Evolutionary conservation across 2,797 vertebrate species (phyloP), one percentile per base, ranked within the genome.

Genomic region (Botia kubotai): DNA sequence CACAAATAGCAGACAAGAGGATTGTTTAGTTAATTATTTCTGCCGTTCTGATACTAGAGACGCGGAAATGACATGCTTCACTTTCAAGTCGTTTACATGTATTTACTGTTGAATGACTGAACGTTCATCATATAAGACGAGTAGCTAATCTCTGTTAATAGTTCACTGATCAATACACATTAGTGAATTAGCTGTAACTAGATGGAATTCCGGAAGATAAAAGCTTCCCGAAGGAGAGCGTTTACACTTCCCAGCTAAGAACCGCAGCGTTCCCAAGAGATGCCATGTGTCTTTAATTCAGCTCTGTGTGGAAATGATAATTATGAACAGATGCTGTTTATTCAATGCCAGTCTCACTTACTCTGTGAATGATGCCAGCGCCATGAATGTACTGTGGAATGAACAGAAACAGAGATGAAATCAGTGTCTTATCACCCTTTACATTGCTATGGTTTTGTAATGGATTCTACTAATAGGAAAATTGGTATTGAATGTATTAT

Each of bases 351-450:
- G 65, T 78, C 33, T 68, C 80, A 94, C 97, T 95, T 89, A 99
- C 97, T 94, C 97, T 96, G 92, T 98, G 97, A 88, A 99, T 92
- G 83, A 98, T 95, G 63, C 97, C 97, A 0, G 97, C 96, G 16
- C 95, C 97, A 86, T 99, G 97, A 90, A 99, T 98, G 77, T 99
- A 98, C 97, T 99, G 91, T 86, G 91, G 88, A 87, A 91, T 85
- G 91, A 87, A 88, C 87, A 92, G 81, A 84, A n/a, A 89, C 53
- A 62, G 50, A 84, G 79, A 70, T 21, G 11, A 50, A 83, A 39
- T 86, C 74, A 86, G 67, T 11, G 69, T 84, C 13, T 26, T 62
- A 39, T 63, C 43, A 63, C 68, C 69, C 60, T 39, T 72, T 66
- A 71, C 72, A 66, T 13, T 72, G 14, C 62, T 52, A 29, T 71